Evolutionary conservation across 2,888 invertebrate genomes (phyloP), one percentile per base, ranked within the genome.

Genomic region (Cheilosia scutellata): DNA sequence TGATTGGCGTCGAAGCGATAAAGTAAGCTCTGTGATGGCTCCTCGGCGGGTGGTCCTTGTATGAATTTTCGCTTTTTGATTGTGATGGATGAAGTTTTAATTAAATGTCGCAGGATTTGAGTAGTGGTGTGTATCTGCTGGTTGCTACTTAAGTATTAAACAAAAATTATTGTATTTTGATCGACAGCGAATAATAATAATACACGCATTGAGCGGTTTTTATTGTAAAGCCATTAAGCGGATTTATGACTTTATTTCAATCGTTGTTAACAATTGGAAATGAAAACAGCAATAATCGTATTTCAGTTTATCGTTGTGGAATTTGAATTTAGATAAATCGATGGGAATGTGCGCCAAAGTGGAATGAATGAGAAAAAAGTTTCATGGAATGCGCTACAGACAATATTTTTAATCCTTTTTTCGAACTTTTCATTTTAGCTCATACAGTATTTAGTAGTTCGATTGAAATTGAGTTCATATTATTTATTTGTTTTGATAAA

Each of bases 51-150:
- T 40, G 4, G 65, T 40, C 13, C 6, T 16, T 40, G 27, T 51
- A 76, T 60, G 66, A 49, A 58, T 68, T 42, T 44, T 51, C 25
- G 55, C 29, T n/a, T 20, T 78, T 49, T 49, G 71, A 78, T 77
- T 62, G 53, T 62, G 77, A 78, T 49, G 66, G 78, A 83, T 78
- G 55, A 68, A 74, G 31, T 72, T 74, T 83, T 74, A 83, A 78
- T 78, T 74, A 78, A 74, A 83, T 71, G 62, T 53, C 83, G 47
- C 20, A 7, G 29, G 47, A 40, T 29, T 42, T 16, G 33, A 25
- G 25, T 4, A 13, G 40, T n/a, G 9, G 37, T 6, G 31, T 51
- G 37, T 11, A n/a, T 44, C 4, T 27, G 27, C 5, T 31, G 40
- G 16, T 42, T 62, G 31, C 5, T 33, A 25, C 16, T 11, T 25